Evolutionary conservation across 2,113 vertebrate species (phyloP), one percentile per base, ranked within the genome.

Genomic region (Origma solitaria): DNA sequence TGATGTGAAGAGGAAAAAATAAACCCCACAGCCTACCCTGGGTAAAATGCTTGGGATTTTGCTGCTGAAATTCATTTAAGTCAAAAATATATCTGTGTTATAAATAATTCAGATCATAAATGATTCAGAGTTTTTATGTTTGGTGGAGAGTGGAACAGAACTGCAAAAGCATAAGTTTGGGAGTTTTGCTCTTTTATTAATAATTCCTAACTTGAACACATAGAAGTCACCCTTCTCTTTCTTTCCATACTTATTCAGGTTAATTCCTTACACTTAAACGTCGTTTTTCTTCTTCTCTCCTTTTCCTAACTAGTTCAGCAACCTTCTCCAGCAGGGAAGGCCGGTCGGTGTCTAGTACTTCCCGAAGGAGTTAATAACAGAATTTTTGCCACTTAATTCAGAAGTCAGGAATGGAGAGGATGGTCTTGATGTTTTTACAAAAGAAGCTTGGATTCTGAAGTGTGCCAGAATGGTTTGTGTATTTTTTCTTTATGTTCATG

Each of bases 41-140:
- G 19, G 16, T 66, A 35, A 92, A 72, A 25, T 21, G 16, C 6
- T 66, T 71, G 40, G 45, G 49, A 47, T 68, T 85, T 64, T 49
- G 64, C 49, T 65, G 69, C 70, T 90, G 70, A 66, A 87, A 64
- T 69, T 68, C 3, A 71, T 54, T 54, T 69, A 38, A 82, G 73
- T 68, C 5, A 91, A 79, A 95, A 94, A 76, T 75, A 47, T 20
- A 73, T 57, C 50, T 15, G 8, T 18, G 8, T 61, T 94, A 40
- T 90, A 82, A 96, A 95, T 84, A 82, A 93, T 95, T 73, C 73
- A 90, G 30, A 10, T 73, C 11, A 66, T 92, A 62, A 92, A 77
- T 92, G 50, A 81, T 92, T 92, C 75, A 85, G 56, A 3, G 11
- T 47, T 90, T 8, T 56, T 71, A 25, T 85, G 37, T 60, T 88